These are phyloP conservation scores for Pristionchus fissidentatus DNA, from an alignment of 2,888 invertebrate species.

Conservation along the genomic window DNA sequence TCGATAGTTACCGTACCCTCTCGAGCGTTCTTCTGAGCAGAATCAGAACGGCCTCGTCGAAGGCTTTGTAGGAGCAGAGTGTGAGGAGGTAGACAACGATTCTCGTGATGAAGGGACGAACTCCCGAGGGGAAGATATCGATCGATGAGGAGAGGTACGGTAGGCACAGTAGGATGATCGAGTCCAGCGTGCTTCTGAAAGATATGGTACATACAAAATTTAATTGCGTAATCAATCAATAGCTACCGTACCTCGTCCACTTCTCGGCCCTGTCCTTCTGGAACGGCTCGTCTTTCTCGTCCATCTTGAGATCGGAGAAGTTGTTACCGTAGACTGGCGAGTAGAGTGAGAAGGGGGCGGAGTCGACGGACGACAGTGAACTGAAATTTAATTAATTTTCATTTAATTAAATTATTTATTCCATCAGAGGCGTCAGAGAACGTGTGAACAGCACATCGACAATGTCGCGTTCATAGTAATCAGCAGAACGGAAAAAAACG, in stretches of 20 bases:
- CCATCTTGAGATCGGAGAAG: slow-evolving; percentile 33
- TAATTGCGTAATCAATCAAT: background rate
- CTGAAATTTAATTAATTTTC: too few relatives aligned
- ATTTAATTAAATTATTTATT: too few relatives aligned
- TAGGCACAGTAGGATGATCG: slow-evolving; percentile 22
- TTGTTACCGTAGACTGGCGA: slow-evolving; percentile 58
- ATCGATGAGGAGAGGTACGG: slow-evolving; percentile 26
- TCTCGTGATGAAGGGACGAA: slow-evolving; percentile 15
- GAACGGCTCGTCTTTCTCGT: background rate
- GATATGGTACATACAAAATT: background rate
- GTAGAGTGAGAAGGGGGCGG: slow-evolving; percentile 48
- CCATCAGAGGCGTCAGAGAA: too few relatives aligned
- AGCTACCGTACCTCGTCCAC: slow-evolving; percentile 12
- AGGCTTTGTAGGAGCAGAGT: slow-evolving; percentile 34
- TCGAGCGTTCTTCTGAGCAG: slow-evolving; percentile 24
- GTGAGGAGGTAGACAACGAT: slow-evolving; percentile 28
- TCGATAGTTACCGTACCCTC: background rate
- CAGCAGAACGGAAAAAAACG: too few relatives aligned
- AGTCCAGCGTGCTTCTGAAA: slow-evolving; percentile 26
- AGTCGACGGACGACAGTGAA: slow-evolving; percentile 22
- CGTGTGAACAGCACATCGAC: too few relatives aligned
- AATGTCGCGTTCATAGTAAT: too few relatives aligned
- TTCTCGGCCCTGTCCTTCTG: background rate
- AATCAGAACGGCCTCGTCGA: slow-evolving; percentile 25
- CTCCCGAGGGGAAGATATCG: slow-evolving; percentile 34